Evolutionary conservation across 2,888 invertebrate genomes (phyloP), one percentile per base, ranked within the genome.

Genomic region (Sialis fuliginosa): DNA sequence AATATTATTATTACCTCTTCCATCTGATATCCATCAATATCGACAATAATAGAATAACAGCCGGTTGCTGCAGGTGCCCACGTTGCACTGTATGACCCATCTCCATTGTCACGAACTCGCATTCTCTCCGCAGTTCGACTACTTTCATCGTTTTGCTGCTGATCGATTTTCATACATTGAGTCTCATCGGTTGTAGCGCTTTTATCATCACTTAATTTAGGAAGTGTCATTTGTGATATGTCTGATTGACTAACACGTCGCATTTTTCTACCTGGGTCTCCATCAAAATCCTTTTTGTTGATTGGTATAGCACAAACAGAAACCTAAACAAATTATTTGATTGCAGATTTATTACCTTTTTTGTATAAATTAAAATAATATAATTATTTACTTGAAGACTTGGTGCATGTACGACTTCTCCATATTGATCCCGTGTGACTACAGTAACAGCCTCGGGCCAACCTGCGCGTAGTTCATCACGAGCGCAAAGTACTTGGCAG

Each of bases 31-130:
- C 90, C 88, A 61, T 96, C 95, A 47, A 96, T 78, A 37, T 79
- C 81, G 53, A 92, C 85, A 48, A 84, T 76, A 52, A 97, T 75
- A 31, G 85, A 80, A 66, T 92, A 97, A 62, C 79, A 78, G 7
- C 97, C 96, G n/a, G 87, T 76, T 3, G 82, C 79, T 35, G 84
- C 81, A 1, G 97, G 96, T 6, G 88, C 88, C 97, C 97, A 97
- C 45, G 80, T 79, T 13, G 89, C 90, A 46, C 75, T 74, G 63
- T 85, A 88, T 12, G 81, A 80, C 1, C 89, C 89, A 62, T 90
- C 88, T 5, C 75, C 71, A 58, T 83, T 82, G 7, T 80, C 74
- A 47, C 81, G 69, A 13, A 91, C 83, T 45, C 81, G 65, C 75
- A 92, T 79, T 54, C 81, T 79, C 63, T 91, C 90, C 55, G 77